phyloP scores from a whole-genome alignment of 37 sponge, comb jelly and placozoan species.

The Haliclona indistincta region DNA sequence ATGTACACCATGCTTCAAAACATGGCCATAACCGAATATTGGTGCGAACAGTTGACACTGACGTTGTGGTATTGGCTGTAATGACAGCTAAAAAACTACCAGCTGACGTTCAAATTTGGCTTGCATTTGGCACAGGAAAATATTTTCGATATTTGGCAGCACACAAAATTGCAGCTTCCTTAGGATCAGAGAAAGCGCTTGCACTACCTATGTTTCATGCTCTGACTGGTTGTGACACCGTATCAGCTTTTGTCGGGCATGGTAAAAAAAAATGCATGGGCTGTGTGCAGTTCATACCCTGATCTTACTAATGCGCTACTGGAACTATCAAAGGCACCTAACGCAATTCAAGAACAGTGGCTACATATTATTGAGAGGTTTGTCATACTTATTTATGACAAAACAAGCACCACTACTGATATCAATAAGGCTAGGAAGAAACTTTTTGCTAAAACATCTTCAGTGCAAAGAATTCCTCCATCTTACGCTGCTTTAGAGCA shows the following conservation, averaged over 20 bases:
- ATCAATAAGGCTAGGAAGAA: no score
- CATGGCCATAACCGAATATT: conserved; percentile 14
- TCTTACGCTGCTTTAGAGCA: no score
- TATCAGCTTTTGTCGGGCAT: conserved; percentile 23
- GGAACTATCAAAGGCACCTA: conserved; percentile 2
- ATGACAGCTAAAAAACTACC: neutral
- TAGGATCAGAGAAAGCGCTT: conserved; percentile 9
- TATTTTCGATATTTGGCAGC: no score
- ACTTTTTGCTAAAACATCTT: no score
- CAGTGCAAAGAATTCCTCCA: no score
- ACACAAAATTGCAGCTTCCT: no score
- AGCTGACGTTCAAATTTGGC: conserved; percentile 18
- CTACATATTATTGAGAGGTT: conserved; percentile 16
- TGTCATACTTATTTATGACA: conserved; percentile 9
- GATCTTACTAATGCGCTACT: conserved; percentile 18
- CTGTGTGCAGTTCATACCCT: neutral
- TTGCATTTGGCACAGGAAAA: conserved; percentile 46
- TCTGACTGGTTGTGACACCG: conserved; percentile 49
- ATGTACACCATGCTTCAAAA: conserved; percentile 25
- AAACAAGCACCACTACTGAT: no score
- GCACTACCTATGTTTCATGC: no score
- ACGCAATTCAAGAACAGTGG: neutral
- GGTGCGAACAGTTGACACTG: no score
- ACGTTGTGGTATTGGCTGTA: no score
- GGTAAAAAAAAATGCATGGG: conserved; percentile 28